These are phyloP conservation scores for Athene cunicularia DNA, from an alignment of 2,113 vertebrate species.

Conservation along the genomic window DNA sequence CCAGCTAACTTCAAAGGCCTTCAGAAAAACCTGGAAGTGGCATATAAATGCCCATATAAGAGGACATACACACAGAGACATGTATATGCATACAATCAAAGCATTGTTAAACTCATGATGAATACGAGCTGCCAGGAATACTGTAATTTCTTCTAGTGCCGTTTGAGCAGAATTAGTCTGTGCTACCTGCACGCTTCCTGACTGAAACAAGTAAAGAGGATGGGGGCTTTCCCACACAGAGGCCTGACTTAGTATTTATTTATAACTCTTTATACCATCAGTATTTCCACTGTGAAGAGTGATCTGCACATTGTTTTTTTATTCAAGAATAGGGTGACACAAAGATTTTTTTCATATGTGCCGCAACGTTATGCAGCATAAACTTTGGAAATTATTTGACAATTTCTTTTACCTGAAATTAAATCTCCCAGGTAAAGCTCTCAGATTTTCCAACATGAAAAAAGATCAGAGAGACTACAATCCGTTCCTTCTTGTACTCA, in stretches of 20 bases:
- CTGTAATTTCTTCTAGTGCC: background rate
- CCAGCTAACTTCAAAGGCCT: constrained; percentile 38
- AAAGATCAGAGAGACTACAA: background rate
- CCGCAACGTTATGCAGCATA: background rate
- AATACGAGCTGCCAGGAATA: background rate
- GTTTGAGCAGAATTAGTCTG: background rate
- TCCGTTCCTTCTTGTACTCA: background rate
- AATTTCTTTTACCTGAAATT: constrained; percentile 17
- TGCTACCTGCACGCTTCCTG: background rate
- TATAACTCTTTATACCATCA: constrained; percentile 24
- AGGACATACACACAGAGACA: background rate
- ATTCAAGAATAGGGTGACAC: background rate
- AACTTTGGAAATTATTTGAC: background rate
- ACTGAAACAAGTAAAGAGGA: background rate
- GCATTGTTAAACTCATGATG: constrained; percentile 3
- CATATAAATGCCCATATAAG: background rate
- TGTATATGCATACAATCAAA: background rate
- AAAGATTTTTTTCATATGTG: background rate
- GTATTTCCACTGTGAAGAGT: constrained; percentile 50
- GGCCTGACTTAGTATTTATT: constrained; percentile 54
- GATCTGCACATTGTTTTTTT: background rate
- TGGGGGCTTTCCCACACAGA: constrained; percentile 51
- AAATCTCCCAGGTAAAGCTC: constrained; percentile 17
- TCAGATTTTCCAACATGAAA: background rate
- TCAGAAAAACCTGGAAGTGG: constrained; percentile 19